Percentiles rank a stretch among this genome's conserved stretches.
These are phyloP conservation scores for Cynoglossus semilaevis DNA, from an alignment of 2,113 vertebrate species.

Conservation along the genomic window DNA sequence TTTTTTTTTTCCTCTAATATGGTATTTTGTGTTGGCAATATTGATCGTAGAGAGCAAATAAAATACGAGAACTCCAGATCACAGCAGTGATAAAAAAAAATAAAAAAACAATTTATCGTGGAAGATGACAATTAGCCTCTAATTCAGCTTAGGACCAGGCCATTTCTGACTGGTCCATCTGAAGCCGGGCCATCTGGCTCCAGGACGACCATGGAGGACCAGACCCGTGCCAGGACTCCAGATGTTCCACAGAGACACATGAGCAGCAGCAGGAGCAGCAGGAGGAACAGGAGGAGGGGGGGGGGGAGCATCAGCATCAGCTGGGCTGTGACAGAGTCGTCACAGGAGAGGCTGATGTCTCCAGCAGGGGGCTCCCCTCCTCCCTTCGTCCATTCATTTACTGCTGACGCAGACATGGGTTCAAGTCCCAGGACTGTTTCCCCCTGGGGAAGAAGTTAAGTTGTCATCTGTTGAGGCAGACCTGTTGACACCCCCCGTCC, in stretches of 20 bases:
- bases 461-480: conserved; percentile 79
- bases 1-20: too few species aligned
- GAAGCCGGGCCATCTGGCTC: conserved; percentile 48
- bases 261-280: too few species aligned
- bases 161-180: conserved; percentile 35
- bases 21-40: too few species aligned
- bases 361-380: too few species aligned
- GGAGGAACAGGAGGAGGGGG: too few species aligned
- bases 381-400: background rate
- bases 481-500: conserved; percentile 71
- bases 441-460: conserved; percentile 61
- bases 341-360: too few species aligned
- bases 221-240: conserved; percentile 60
- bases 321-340: conserved; percentile 58
- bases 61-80: too few species aligned
- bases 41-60: too few species aligned
- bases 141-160: conserved; percentile 23
- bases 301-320: conserved; percentile 65
- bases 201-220: conserved; percentile 29
- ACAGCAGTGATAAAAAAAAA: too few species aligned
- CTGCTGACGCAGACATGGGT: conserved; percentile 54
- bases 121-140: conserved; percentile 18
- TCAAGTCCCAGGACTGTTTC: conserved; percentile 39
- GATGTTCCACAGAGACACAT: conserved; percentile 72
- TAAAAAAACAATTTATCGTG: too few species aligned